Evolutionary conservation across 2,888 invertebrate genomes (phyloP).

Genomic region (Octonoba sinensis): DNA sequence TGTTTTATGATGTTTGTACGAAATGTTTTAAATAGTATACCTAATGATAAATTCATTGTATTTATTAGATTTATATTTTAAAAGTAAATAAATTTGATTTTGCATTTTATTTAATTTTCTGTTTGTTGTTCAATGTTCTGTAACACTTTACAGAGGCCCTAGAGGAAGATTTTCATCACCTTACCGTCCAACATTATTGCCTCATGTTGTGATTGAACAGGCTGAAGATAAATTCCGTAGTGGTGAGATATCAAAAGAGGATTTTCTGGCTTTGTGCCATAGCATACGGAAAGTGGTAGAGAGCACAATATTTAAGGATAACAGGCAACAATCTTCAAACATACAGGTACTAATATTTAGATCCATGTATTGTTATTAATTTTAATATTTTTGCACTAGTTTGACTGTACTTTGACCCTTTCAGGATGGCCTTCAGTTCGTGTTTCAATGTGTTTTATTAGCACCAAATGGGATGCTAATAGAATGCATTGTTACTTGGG

Average conservation of each 20-base stretch:
- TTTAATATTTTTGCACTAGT: background rate
- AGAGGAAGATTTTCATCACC: background rate
- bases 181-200: slow-evolving; percentile 7
- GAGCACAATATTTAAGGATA: background rate
- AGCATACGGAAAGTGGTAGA: slow-evolving; percentile 9
- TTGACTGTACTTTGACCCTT: background rate
- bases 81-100: too few species aligned
- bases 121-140: too few species aligned
- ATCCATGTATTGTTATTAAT: background rate
- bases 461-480: too few species aligned
- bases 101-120: too few species aligned
- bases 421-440: too few species aligned
- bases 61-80: too few species aligned
- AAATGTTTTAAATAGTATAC: too few species aligned
- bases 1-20: too few species aligned
- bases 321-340: background rate
- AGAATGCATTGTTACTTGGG: too few species aligned
- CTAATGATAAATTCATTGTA: too few species aligned
- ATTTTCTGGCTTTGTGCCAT: slow-evolving; percentile 13
- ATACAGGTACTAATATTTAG: background rate
- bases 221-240: slow-evolving; percentile 28
- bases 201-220: slow-evolving; percentile 12
- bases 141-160: background rate
- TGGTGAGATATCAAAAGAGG: slow-evolving; percentile 22
- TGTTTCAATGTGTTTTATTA: too few species aligned